phyloP scores from a whole-genome alignment of 2,113 vertebrate genomes.

The Embiotoca jacksoni region DNA sequence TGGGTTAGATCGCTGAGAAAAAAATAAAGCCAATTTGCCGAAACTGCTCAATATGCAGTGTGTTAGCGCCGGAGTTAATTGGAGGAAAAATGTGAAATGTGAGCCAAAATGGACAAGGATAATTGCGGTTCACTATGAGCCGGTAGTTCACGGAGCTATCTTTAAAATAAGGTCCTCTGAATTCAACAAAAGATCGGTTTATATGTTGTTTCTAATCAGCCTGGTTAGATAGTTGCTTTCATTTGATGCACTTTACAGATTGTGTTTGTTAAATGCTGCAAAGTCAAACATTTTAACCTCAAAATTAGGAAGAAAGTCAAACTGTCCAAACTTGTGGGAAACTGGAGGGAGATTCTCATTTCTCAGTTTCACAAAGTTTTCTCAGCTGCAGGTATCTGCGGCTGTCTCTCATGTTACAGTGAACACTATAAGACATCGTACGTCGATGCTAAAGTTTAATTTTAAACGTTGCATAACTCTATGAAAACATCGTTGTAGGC shows the following conservation, averaged over 20 bases:
- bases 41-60: constrained; percentile 59
- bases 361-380: constrained; percentile 41
- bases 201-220: constrained; percentile 9
- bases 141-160: constrained; percentile 25
- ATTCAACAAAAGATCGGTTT: constrained; percentile 36
- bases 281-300: constrained; percentile 9
- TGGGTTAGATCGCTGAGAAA: constrained; percentile 76
- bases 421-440: constrained; percentile 38
- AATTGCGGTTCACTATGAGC: constrained; percentile 59
- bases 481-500: constrained; percentile 42
- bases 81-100: constrained; percentile 65
- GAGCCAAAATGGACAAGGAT: constrained; percentile 71
- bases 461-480: constrained; percentile 28
- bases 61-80: constrained; percentile 65
- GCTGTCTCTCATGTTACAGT: constrained; percentile 42
- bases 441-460: constrained; percentile 29
- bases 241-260: background rate
- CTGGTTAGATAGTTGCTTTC: background rate
- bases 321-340: constrained; percentile 32
- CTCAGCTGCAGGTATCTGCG: constrained; percentile 59
- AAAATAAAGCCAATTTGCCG: constrained; percentile 77
- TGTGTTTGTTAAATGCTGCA: constrained; percentile 3
- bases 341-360: constrained; percentile 27
- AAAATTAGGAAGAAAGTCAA: constrained; percentile 18
- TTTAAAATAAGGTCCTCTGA: constrained; percentile 35